These are phyloP conservation scores for Leptopilina boulardi DNA, from an alignment of 1,140 invertebrate species.

Conservation along the genomic window DNA sequence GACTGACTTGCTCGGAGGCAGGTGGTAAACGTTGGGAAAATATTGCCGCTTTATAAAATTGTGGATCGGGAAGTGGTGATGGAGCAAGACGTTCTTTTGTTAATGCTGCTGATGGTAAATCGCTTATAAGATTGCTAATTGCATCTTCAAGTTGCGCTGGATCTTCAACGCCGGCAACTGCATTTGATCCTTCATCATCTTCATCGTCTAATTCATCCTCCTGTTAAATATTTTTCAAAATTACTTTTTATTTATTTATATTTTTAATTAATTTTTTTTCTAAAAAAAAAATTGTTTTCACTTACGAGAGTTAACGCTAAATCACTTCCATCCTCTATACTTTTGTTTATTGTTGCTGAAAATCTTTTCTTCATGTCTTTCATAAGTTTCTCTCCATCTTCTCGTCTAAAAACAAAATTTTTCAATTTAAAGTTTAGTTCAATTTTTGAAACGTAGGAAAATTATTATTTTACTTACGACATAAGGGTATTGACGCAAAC, in stretches of 20 bases:
- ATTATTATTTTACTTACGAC: constrained; percentile 72
- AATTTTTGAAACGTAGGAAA: background rate
- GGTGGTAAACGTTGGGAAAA: constrained; percentile 68
- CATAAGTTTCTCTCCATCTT: constrained; percentile 82
- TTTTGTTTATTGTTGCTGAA: constrained; percentile 76
- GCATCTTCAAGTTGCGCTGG: constrained; percentile 81
- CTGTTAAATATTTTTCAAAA: background rate
- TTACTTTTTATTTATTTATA: background rate
- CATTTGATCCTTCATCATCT: constrained; percentile 44
- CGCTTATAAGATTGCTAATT: constrained; percentile 82
- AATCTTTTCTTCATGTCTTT: constrained; percentile 85
- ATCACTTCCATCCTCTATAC: constrained; percentile 47
- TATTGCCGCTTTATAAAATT: constrained; percentile 67
- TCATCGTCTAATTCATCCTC: background rate
- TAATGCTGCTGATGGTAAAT: constrained; percentile 76
- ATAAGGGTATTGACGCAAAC: constrained; percentile 90
- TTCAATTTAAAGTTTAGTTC: no score
- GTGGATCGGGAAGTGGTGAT: constrained; percentile 61
- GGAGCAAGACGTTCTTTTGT: constrained; percentile 56
- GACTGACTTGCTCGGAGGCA: constrained; percentile 59
- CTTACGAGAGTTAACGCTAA: constrained; percentile 54
- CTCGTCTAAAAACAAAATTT: constrained; percentile 72
- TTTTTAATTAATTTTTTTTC: background rate
- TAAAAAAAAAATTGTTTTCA: constrained; percentile 38
- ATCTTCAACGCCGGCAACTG: constrained; percentile 78